Evolutionary conservation across 1,140 invertebrate genomes (phyloP).

Genomic region (Zaprionus nigranus): DNA sequence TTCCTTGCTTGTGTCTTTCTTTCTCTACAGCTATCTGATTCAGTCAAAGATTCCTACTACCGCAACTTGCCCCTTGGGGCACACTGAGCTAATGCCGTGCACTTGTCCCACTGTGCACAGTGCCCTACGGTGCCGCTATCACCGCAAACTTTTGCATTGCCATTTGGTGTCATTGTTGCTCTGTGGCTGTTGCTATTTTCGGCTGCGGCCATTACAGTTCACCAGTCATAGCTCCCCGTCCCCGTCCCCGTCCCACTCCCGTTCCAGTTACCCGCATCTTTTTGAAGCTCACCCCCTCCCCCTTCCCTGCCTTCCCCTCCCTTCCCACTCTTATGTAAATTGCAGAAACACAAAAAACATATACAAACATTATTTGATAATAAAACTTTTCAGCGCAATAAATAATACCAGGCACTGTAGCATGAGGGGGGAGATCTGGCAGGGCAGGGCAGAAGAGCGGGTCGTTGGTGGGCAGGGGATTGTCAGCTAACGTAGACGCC

Average conservation of each 20-base stretch:
- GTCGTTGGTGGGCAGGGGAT: not conserved
- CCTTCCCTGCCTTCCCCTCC: not conserved
- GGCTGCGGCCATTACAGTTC: slow-evolving; percentile 36
- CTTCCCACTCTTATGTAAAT: slow-evolving; percentile 71
- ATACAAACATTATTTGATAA: slow-evolving; percentile 59
- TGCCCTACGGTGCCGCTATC: slow-evolving; percentile 48
- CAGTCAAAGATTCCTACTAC: no score
- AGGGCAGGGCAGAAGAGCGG: not conserved
- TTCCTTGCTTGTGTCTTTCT: not conserved
- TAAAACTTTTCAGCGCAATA: slow-evolving; percentile 80
- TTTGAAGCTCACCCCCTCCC: slow-evolving; percentile 19
- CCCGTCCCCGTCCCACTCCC: not conserved
- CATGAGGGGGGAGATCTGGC: not conserved
- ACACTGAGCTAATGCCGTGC: no score
- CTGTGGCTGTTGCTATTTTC: slow-evolving; percentile 31
- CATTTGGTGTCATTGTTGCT: slow-evolving; percentile 75
- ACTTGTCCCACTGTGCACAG: not conserved
- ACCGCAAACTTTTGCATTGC: slow-evolving; percentile 67
- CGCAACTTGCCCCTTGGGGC: no score
- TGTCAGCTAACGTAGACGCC: slow-evolving; percentile 57
- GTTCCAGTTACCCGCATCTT: slow-evolving; percentile 8
- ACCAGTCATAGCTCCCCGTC: slow-evolving; percentile 7
- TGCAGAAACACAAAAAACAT: slow-evolving; percentile 44
- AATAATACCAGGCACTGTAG: slow-evolving; percentile 64
- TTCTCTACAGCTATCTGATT: no score